Evolutionary conservation across 2,888 invertebrate species (phyloP).

Genomic region (Leistus spinibarbis): DNA sequence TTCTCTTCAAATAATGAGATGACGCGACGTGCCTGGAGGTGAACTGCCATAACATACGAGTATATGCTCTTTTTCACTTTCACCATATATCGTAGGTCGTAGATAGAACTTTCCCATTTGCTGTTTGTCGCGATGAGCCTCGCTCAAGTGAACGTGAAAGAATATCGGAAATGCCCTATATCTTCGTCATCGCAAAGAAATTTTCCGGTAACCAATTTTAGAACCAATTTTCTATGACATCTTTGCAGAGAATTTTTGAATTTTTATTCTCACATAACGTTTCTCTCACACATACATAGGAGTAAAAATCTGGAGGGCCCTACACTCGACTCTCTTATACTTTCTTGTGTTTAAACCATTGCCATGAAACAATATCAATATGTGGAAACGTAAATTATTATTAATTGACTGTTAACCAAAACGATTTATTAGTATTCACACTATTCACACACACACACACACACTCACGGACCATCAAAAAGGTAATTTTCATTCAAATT

Average conservation of each 20-base stretch:
- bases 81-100: too few species aligned
- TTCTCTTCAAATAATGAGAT: slow-evolving; percentile 1
- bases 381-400: too few species aligned
- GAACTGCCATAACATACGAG: background rate
- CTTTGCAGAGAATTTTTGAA: slow-evolving; percentile 37
- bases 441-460: too few species aligned
- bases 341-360: too few species aligned
- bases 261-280: slow-evolving; percentile 33
- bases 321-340: too few species aligned
- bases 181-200: slow-evolving; percentile 34
- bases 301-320: too few species aligned
- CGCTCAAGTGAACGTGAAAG: background rate
- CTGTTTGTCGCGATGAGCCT: background rate
- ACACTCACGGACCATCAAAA: too few species aligned
- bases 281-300: slow-evolving; percentile 15
- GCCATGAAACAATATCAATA: too few species aligned
- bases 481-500: too few species aligned
- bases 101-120: background rate
- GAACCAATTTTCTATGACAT: slow-evolving; percentile 36
- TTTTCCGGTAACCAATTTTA: slow-evolving; percentile 38
- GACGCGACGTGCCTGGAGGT: background rate
- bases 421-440: too few species aligned
- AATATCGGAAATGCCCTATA: background rate
- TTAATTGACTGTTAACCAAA: too few species aligned
- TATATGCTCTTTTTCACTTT: background rate